A percentile compares a stretch with the other conserved stretches of the same genome.
These are phyloP conservation scores for Cepphus grylle DNA, from an alignment of 2,113 vertebrate genomes.

Conservation along the genomic window DNA sequence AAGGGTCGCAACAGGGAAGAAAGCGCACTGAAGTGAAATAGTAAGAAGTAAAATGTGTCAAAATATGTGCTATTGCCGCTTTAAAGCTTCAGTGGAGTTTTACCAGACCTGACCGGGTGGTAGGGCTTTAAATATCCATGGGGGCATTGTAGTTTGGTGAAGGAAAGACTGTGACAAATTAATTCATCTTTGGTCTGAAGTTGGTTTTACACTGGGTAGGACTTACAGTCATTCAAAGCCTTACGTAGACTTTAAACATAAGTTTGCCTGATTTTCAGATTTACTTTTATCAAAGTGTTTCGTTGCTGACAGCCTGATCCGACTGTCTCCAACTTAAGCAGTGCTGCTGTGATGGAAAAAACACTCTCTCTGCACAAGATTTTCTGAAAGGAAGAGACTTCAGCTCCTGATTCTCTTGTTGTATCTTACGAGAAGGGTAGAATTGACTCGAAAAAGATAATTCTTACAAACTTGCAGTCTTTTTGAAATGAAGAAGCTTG, in stretches of 20 bases:
- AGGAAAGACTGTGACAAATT: neutral
- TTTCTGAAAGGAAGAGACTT: neutral
- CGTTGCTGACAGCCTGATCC: neutral
- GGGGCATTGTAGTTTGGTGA: neutral
- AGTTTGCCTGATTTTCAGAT: neutral
- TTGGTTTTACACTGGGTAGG: neutral
- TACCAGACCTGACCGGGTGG: neutral
- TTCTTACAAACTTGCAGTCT: neutral
- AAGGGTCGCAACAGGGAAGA: neutral
- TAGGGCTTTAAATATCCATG: neutral
- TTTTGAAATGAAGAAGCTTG: fast-evolving
- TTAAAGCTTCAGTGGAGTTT: neutral
- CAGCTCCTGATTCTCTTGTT: neutral
- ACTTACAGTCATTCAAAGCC: neutral
- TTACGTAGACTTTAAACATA: neutral
- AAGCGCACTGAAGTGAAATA: neutral
- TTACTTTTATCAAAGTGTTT: neutral
- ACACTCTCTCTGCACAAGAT: neutral
- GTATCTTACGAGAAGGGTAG: neutral
- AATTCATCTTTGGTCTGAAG: neutral
- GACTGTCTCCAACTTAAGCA: neutral
- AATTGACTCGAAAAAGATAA: neutral
- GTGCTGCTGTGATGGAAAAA: neutral
- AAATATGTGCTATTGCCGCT: neutral
- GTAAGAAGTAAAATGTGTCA: neutral